phyloP scores from a whole-genome alignment of 2,797 vertebrate species.

The Lates japonicus region DNA sequence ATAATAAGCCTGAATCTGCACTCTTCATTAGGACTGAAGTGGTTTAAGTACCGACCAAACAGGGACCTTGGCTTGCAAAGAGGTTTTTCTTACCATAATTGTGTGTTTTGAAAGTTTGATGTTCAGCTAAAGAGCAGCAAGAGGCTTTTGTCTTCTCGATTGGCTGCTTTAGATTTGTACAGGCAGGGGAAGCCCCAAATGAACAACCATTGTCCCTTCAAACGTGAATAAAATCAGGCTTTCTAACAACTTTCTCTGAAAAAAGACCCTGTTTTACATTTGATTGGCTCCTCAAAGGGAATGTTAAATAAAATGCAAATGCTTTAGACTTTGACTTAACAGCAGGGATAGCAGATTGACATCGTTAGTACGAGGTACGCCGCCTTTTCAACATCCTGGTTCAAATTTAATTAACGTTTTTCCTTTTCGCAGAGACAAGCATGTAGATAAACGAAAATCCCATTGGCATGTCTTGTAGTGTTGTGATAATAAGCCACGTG shows the following conservation, averaged over 20 bases:
- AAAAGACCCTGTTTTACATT: background rate
- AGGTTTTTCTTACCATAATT: background rate
- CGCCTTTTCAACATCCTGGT: conserved; percentile 16
- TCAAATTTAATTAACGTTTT: background rate
- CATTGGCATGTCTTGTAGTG: background rate
- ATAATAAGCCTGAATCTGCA: background rate
- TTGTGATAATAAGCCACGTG: background rate
- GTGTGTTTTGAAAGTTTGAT: background rate
- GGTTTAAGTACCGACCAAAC: background rate
- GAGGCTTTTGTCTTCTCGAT: background rate
- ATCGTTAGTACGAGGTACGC: background rate
- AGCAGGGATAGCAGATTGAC: background rate
- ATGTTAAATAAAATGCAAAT: conserved; percentile 13
- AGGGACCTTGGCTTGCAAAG: background rate
- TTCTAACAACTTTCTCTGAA: background rate
- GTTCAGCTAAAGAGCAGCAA: background rate
- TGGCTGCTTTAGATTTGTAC: conserved; percentile 1
- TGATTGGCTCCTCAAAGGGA: background rate
- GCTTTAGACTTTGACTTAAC: background rate
- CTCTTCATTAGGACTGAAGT: background rate
- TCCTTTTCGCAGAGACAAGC: background rate
- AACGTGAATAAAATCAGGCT: conserved; percentile 8
- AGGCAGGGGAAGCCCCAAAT: background rate
- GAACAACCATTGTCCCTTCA: background rate
- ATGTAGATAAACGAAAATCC: background rate